Base-by-base conservation (phyloP, 2,797 vertebrate species). In the Clarias fuscus region DNA sequence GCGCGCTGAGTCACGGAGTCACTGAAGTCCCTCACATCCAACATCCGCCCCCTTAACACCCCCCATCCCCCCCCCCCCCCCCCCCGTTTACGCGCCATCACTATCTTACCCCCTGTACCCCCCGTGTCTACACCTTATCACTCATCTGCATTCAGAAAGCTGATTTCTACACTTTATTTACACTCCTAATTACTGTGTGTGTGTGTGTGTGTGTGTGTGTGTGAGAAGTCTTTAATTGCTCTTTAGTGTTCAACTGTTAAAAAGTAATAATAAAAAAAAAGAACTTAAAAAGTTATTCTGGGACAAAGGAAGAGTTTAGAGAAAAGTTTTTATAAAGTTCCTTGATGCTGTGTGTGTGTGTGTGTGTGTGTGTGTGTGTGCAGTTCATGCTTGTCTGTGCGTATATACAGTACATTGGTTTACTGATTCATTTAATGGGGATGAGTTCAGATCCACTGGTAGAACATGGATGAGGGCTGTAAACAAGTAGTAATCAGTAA, bases 121-220 rank as follows among this genome's bases (percentile, higher is more conserved):
- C n/a, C 22, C 70, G 33, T 14, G 33, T 78, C 61, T 33, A 53
- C 67, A n/a, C 8, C 84, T 82, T 83, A 88, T 89, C 88, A 22
- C 43, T 64, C 53, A 77, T 82, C 82, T 89, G 87, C 75, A 78
- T 27, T 20, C 75, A 78, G 27, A 78, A 59, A 33, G 72, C 75
- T 77, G 75, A 76, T 58, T 76, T 53, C 18, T 72, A 37, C 67
- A 43, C 70, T 72, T 72, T 43, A 72, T 72, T 72, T 76, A 78
- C 76, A 78, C 30, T 61, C 8, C 53, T 77, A 30, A 33, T 78
- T 61, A 37, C 18, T 13, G 27, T 33, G 53, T 33, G 75, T 22
- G 56, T 33, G 70, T 13, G 37, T 72, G 68, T 40, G 17, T 71
- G 30, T 68, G 67, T 18, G 67, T 68, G 67, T 40, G 30, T 20